Percentiles rank a stretch among this genome's conserved stretches.
These are phyloP conservation scores for Telmatherina bonti DNA, from an alignment of 2,797 vertebrate species.

Conservation along the genomic window DNA sequence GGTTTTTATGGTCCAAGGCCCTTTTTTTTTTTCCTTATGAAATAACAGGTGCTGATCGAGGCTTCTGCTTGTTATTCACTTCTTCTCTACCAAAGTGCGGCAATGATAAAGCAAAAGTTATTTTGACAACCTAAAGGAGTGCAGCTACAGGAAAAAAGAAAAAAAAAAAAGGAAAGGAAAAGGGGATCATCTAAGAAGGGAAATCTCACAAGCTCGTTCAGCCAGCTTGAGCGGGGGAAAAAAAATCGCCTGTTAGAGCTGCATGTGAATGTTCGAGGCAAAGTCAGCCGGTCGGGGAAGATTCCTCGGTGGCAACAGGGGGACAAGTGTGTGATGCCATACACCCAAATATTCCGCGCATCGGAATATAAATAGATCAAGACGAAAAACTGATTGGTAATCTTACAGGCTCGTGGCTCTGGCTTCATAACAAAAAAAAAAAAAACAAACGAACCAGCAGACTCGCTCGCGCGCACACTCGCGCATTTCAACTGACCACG, in stretches of 20 bases:
- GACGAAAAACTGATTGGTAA: slow-evolving; percentile 64
- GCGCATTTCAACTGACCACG: slow-evolving; percentile 58
- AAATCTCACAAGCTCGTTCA: slow-evolving; percentile 41
- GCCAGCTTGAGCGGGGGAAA: slow-evolving; percentile 13
- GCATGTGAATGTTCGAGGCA: slow-evolving; percentile 65
- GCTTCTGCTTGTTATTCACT: slow-evolving; percentile 30
- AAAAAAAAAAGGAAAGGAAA: too few species aligned
- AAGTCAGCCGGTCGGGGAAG: slow-evolving; percentile 59
- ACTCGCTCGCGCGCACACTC: slow-evolving; percentile 34
- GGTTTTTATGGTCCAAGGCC: slow-evolving; percentile 43
- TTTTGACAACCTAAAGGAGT: slow-evolving; percentile 27
- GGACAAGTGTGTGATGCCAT: slow-evolving; percentile 55
- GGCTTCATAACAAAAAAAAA: too few species aligned
- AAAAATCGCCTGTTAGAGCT: slow-evolving; percentile 42
- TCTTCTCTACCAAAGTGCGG: slow-evolving; percentile 35
- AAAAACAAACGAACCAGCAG: slow-evolving; percentile 45
- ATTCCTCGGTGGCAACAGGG: slow-evolving; percentile 73
- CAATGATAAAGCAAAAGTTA: slow-evolving; percentile 67
- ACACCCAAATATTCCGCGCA: slow-evolving; percentile 71
- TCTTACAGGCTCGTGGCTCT: slow-evolving; percentile 58
- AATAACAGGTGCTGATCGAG: not conserved
- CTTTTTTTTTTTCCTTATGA: slow-evolving; percentile 1
- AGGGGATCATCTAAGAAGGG: slow-evolving; percentile 23
- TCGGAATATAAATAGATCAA: slow-evolving; percentile 76
- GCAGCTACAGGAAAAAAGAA: slow-evolving; percentile 43